Percentiles rank a stretch among this genome's conserved stretches.
Evolutionary conservation across 2,888 invertebrate genomes (phyloP).

Genomic region (Phlogophora meticulosa): DNA sequence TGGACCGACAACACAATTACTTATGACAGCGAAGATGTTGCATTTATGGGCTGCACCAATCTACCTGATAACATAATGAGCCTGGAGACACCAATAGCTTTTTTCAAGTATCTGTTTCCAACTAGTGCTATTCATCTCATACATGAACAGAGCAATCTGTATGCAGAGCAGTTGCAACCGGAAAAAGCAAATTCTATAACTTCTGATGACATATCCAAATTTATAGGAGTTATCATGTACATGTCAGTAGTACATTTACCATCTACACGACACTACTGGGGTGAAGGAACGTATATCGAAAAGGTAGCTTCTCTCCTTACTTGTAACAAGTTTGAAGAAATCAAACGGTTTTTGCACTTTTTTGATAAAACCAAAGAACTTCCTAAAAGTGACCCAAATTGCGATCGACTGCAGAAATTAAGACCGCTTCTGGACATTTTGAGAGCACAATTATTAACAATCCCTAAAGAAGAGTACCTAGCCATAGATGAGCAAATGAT

Average conservation of each 20-base stretch:
- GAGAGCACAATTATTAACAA: conserved; percentile 26
- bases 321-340: conserved; percentile 60
- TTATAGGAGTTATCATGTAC: conserved; percentile 57
- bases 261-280: conserved; percentile 61
- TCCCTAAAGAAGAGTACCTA: conserved; percentile 47
- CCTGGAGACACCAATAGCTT: conserved; percentile 44
- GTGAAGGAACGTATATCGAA: conserved; percentile 51
- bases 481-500: conserved; percentile 24
- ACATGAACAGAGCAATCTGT: conserved; percentile 39
- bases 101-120: conserved; percentile 55
- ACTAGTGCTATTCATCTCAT: conserved; percentile 41
- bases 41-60: conserved; percentile 40
- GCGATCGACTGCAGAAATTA: conserved; percentile 45
- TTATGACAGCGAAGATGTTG: conserved; percentile 18
- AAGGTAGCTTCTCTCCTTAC: conserved; percentile 52
- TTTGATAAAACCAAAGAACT: conserved; percentile 46
- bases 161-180: conserved; percentile 43
- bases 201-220: conserved; percentile 45
- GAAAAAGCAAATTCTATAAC: conserved; percentile 38
- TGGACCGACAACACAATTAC: conserved; percentile 25
- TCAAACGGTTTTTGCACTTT: conserved; percentile 57
- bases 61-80: conserved; percentile 47
- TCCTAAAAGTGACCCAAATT: conserved; percentile 39
- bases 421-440: conserved; percentile 42
- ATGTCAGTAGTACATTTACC: conserved; percentile 63